Base-by-base conservation (phyloP, 2,888 invertebrate genomes). In the Clunio marinus region DNA sequence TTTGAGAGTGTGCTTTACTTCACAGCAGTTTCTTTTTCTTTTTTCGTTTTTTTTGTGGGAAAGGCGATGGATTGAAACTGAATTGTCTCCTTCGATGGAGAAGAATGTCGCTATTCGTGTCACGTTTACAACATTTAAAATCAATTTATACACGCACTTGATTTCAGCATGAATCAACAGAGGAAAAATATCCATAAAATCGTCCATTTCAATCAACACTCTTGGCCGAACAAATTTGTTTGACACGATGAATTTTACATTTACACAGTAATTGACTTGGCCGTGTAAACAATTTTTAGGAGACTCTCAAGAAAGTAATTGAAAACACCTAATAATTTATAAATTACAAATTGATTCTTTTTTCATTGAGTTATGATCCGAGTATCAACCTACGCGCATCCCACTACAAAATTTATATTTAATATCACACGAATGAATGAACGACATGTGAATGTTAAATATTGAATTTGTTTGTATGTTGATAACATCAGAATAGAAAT, bases 91-190 rank as follows among this genome's bases (percentile, higher is more conserved):
- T 15, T 15, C 41, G 4, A n/a, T n/a, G n/a, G n/a, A n/a, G n/a
- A 22, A 51, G 4, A 45, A 28, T n/a, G 17, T 28, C 24, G 55
- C 27, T 46, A 66, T 66, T 66, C 66, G 28, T n/a, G 32, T 46
- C 66, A 66, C 66, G 66, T 66, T 46, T 46, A 27, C 28, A 35
- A 66, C 51, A 66, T 66, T 66, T 66, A 66, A 66, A 66, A 66
- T 66, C 66, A 66, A 66, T 66, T 66, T 66, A 66, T 24, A 66
- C 66, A 66, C 66, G 55, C 55, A 66, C 66, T 66, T 66, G 51
- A 55, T 55, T 66, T 45, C 35, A 17, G 28, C 66, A 51, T 66
- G 66, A 66, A 55, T 51, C 51, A 66, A 66, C 66, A 51, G 37
- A 4, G 41, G 13, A 41, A 41, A 4, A 13, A 41, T 41, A 41